phyloP scores from a whole-genome alignment of 2,888 invertebrate species.

The Xiphydria camelus region DNA sequence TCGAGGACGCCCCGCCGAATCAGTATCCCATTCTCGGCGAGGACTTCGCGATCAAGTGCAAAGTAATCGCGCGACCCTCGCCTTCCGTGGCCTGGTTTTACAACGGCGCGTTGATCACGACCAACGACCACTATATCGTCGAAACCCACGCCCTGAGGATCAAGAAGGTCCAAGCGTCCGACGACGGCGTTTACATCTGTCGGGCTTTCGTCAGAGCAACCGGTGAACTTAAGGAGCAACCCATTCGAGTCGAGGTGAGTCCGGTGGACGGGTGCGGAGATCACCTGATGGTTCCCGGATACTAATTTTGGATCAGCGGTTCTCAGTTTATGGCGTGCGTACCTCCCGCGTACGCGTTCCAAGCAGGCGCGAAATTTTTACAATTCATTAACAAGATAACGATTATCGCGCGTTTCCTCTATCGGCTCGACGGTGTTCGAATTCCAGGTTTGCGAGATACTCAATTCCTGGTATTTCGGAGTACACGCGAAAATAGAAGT shows the following conservation, averaged over 20 bases:
- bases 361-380: too few species aligned
- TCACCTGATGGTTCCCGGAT: too few species aligned
- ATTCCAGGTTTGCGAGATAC: too few species aligned
- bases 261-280: too few species aligned
- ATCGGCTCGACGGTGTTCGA: too few species aligned
- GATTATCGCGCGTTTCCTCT: too few species aligned
- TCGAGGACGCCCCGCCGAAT: conserved; percentile 81
- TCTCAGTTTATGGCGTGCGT: too few species aligned
- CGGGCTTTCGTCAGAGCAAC: conserved; percentile 82
- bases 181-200: conserved; percentile 86
- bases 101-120: conserved; percentile 71
- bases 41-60: conserved; percentile 79
- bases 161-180: conserved; percentile 75
- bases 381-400: too few species aligned
- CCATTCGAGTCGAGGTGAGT: conserved; percentile 77
- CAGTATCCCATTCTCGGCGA: conserved; percentile 79
- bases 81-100: conserved; percentile 87
- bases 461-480: too few species aligned
- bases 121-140: conserved; percentile 73
- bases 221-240: conserved; percentile 75
- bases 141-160: conserved; percentile 77
- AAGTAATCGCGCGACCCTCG: conserved; percentile 81
- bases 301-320: too few species aligned
- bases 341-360: too few species aligned
- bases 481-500: too few species aligned